Evolutionary conservation across 2,888 invertebrate species (phyloP).

Genomic region (Periphyllus acericola): DNA sequence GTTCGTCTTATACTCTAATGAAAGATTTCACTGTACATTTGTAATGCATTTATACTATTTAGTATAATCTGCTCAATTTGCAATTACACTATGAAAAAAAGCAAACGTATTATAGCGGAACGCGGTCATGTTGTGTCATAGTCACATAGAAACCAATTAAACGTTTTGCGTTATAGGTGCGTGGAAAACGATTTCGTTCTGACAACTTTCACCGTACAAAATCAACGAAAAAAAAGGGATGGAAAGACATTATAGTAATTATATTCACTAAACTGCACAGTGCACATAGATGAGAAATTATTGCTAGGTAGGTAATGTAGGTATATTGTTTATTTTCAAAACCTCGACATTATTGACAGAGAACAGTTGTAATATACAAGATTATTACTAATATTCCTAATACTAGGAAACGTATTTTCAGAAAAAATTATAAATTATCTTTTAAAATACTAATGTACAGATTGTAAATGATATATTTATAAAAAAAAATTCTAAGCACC

Average conservation of each 20-base stretch:
- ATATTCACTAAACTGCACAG: not conserved
- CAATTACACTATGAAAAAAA: not conserved
- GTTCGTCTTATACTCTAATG: too few species aligned
- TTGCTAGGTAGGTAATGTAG: not conserved
- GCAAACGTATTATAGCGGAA: not conserved
- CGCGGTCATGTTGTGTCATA: constrained; percentile 17
- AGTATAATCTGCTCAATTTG: constrained; percentile 16
- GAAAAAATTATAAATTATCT: too few species aligned
- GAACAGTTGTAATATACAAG: too few species aligned
- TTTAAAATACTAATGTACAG: too few species aligned
- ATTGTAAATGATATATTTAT: too few species aligned
- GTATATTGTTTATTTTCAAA: not conserved
- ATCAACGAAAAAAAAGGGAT: not conserved
- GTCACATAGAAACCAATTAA: constrained; percentile 44
- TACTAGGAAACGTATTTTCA: too few species aligned
- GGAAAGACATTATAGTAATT: not conserved
- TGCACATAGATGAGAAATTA: not conserved
- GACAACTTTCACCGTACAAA: constrained; percentile 38
- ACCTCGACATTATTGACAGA: too few species aligned
- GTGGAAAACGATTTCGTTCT: constrained; percentile 49
- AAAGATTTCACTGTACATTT: too few species aligned
- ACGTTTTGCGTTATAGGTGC: not conserved
- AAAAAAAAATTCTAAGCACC: too few species aligned
- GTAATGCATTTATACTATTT: not conserved
- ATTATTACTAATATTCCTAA: too few species aligned